Conservation (phyloP, 2,888 invertebrate genomes). For the Caenorhabditis macrosperma region DNA sequence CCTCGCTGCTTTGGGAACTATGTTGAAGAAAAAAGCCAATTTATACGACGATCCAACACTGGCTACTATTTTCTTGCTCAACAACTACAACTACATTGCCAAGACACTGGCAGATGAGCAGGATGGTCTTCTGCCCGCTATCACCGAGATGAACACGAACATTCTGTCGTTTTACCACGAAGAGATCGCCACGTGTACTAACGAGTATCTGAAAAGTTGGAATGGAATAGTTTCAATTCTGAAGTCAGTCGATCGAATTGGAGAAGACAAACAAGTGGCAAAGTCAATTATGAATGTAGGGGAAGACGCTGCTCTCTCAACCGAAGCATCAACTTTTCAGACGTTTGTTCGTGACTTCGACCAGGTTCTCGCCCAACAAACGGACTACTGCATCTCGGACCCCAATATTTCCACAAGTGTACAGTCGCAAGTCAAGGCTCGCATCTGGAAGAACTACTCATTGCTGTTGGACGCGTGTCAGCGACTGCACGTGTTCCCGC, state of each 20-base stretch:
- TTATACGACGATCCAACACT: constrained; percentile 66
- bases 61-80: constrained; percentile 65
- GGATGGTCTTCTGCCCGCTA: constrained; percentile 69
- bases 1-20: constrained; percentile 65
- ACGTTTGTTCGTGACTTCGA: constrained; percentile 77
- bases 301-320: neutral
- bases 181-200: constrained; percentile 70
- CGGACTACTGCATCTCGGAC: constrained; percentile 75
- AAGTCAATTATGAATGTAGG: constrained; percentile 62
- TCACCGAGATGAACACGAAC: constrained; percentile 70
- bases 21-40: constrained; percentile 62
- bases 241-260: constrained; percentile 53
- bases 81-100: constrained; percentile 78
- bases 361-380: constrained; percentile 70
- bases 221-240: constrained; percentile 60
- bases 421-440: constrained; percentile 55
- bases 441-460: constrained; percentile 50
- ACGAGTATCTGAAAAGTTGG: constrained; percentile 74
- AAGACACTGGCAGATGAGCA: constrained; percentile 66
- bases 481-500: constrained; percentile 54
- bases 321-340: constrained; percentile 45
- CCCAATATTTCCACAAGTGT: constrained; percentile 67
- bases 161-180: constrained; percentile 73
- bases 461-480: constrained; percentile 42
- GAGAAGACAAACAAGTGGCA: constrained; percentile 60